Evolutionary conservation across 1,140 invertebrate species (phyloP), one percentile per base, ranked within the genome.

Genomic region (Euura lappo): DNA sequence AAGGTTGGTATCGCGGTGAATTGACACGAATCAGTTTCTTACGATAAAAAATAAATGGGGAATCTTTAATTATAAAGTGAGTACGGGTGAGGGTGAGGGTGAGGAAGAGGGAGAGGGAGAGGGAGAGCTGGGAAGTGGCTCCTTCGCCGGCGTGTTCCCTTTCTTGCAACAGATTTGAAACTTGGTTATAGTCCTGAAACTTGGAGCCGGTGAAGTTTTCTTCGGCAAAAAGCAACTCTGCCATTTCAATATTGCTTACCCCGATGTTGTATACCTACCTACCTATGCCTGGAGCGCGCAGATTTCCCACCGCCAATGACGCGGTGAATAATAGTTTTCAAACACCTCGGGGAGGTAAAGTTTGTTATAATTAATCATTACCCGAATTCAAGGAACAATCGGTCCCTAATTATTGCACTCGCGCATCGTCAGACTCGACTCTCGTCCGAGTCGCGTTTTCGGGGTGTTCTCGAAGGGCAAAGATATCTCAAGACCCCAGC

Each of bases 1-100:
- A 94, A 84, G 94, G 90, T 96, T 80, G 89, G 92, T 79, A 70
- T 4, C 4, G 5, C 70, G 66, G 67, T 44, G 5, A 51, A 51
- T 51, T 6, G 47, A 44, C 13, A 2, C 28, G 66, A 8, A 28
- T 42, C 44, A 74, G 74, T 77, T 79, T 81, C 77, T 80, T 78
- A 75, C 77, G 71, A 66, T 71, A 46, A 68, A 69, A 79, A 79
- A 79, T 74, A 79, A 85, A 80, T 84, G 84, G 81, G 28, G 78
- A 82, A 85, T 85, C 82, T 85, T 85, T 86, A 85, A 87, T 87
- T 84, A 86, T 81, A 85, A 86, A 85, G 79, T 71, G 10, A 28
- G 28, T 6, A 13, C 64, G 13, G 13, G 47, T 5, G 44, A 74
- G 65, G 6, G 76, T 76, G 74, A 75, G 74, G 75, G 73, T 1